Base-by-base conservation (phyloP, 2,113 vertebrate species). In the Colossoma macropomum region DNA sequence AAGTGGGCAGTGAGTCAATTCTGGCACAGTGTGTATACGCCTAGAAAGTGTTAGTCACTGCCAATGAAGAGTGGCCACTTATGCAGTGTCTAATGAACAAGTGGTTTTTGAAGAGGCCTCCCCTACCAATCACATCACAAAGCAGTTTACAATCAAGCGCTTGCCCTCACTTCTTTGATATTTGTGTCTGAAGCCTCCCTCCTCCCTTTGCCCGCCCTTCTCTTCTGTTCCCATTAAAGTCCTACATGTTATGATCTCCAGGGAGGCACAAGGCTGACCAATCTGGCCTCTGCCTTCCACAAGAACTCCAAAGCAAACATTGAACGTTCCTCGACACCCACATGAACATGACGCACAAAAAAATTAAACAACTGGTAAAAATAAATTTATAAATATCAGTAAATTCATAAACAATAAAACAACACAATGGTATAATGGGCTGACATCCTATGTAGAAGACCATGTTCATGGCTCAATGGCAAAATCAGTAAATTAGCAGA, bases 1-100 rank as follows among this genome's bases (percentile, higher is more conserved):
- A 69, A 69, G 66, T 41, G 41, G 34, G 68, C 38, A 45, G n/a
- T 4, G 23, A 45, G 68, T n/a, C 38, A 45, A 15, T 45, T 71
- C 1, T 25, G 48, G 17, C 34, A n/a, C 34, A 23, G n/a, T 27
- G 52, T 28, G 32, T 41, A 59, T 4, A 38, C 34, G 56, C 38
- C 62, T n/a, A 32, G 41, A 70, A 56, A 32, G 70, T 28, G 38
- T 63, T 74, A 74, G 27, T 74, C 41, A 34, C 38, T 56, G 34
- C 30, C 19, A n/a, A n/a, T 71, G 11, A 50, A 52, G 54, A 54
- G 45, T 30, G 54, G 70, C 30, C 32, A 48, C 16, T 72, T 63
- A 32, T 32, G 38, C 56, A 34, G 56, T 30, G 48, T 59, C 70
- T 66, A 81, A 81, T 81, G 56, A 74, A 71, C 79, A 32, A 73